Evolutionary conservation across 2,113 vertebrate species (phyloP).

Genomic region (Poecilia latipinna): DNA sequence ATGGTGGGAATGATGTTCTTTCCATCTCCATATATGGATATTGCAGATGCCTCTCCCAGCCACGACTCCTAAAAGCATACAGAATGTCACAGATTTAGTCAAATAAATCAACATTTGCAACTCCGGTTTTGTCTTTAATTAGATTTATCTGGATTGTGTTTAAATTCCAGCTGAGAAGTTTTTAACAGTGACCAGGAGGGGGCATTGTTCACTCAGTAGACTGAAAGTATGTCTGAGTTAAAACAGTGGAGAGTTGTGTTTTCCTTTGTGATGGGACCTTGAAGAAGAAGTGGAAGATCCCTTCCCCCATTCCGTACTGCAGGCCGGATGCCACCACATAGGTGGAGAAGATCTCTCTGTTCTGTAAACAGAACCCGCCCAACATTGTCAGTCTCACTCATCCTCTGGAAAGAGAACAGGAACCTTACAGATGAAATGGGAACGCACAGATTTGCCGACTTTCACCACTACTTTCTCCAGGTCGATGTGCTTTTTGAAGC

Average conservation of each 20-base stretch:
- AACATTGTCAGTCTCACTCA: not conserved
- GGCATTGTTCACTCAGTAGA: not conserved
- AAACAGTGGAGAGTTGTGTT: not conserved
- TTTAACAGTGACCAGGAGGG: not conserved
- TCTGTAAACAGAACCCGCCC: constrained; percentile 68
- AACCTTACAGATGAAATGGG: not conserved
- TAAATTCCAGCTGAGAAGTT: not conserved
- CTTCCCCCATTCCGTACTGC: constrained; percentile 90
- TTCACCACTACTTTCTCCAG: constrained; percentile 88
- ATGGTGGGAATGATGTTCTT: constrained; percentile 87
- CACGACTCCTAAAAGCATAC: constrained; percentile 80
- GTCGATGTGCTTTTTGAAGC: constrained; percentile 84
- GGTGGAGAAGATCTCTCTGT: constrained; percentile 79
- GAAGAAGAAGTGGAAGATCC: constrained; percentile 90
- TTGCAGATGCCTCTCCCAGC: constrained; percentile 79
- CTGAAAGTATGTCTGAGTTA: not conserved
- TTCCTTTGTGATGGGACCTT: constrained; percentile 79
- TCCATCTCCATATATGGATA: constrained; percentile 89
- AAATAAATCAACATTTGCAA: not conserved
- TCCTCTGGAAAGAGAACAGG: not conserved
- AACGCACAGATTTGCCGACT: constrained; percentile 89
- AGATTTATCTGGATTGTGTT: not conserved
- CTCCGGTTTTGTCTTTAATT: not conserved
- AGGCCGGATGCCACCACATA: constrained; percentile 90
- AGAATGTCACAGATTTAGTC: not conserved